Evolutionary conservation across 2,797 vertebrate species (phyloP), one percentile per base, ranked within the genome.

Genomic region (Gallinago stenura): DNA sequence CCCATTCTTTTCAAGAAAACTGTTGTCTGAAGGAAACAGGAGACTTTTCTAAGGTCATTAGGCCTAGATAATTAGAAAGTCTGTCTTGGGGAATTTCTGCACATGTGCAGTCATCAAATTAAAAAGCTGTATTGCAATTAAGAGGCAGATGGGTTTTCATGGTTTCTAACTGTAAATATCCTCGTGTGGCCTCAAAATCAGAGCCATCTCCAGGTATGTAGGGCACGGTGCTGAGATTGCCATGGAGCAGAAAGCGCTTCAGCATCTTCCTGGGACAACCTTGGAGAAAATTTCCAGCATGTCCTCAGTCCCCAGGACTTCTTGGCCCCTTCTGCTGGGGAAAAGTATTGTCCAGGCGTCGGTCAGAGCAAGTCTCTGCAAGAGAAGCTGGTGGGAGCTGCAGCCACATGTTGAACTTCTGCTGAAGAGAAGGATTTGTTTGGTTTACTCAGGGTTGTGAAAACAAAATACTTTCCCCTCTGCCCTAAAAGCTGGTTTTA

Each of bases 131-230:
- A 9, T 60, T 37, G 20, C 93, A 89, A 79, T 94, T 85, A 94
- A 76, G 66, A 94, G 81, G 46, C 89, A 89, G 92, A 82, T 96
- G 95, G 94, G 8, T 72, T 92, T 96, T 91, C 90, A 60, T 94
- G 70, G 68, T 78, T 83, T 92, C 78, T 72, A 11, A 45, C 78
- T 80, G 70, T 77, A 89, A 85, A 80, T 89, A 71, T 77, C 87
- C 92, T 93, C 88, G 2, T 7, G 68, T 90, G 95, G 92, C 61
- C 43, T 87, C 86, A 35, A 41, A 77, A 70, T 33, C 2, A 0
- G 73, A 94, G 62, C 85, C n/a, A 6, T 33, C 58, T 51, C 46
- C 83, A 82, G 86, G 83, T 95, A 90, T 87, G 45, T 92, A 33
- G 90, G 90, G 61, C 91, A 78, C 33, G 46, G 11, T 7, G 56